A percentile compares a stretch with the other conserved stretches of the same genome.
phyloP scores from a whole-genome alignment of 2,888 invertebrate genomes.

The Anthophora plumipes region DNA sequence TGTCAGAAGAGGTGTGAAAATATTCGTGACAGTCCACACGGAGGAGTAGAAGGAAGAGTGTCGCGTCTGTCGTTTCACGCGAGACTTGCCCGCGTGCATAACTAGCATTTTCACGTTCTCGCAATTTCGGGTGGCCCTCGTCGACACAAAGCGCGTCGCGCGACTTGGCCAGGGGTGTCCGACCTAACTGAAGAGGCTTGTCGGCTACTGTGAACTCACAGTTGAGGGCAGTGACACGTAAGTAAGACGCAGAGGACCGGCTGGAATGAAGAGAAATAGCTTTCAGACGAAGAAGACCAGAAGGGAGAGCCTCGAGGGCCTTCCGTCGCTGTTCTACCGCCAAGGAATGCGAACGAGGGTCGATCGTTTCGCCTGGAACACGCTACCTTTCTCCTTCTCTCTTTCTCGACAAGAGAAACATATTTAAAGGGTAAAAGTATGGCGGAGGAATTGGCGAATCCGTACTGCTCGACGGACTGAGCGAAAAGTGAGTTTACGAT shows the following conservation, averaged over 20 bases:
- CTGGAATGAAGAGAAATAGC: constrained; percentile 67
- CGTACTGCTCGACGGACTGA: background rate
- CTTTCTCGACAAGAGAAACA: background rate
- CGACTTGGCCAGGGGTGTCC: constrained; percentile 28
- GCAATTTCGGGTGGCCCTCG: constrained; percentile 41
- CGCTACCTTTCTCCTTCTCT: too few species aligned
- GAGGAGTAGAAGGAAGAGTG: too few species aligned
- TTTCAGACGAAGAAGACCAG: constrained; percentile 12
- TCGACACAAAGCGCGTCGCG: background rate
- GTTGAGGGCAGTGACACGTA: constrained; percentile 72
- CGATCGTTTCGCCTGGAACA: constrained; percentile 29
- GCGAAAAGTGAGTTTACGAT: too few species aligned
- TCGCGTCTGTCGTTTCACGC: background rate
- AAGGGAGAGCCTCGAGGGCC: constrained; percentile 50
- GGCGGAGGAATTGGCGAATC: background rate
- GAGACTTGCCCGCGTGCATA: constrained; percentile 27
- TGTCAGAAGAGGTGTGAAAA: background rate
- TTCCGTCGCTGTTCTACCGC: constrained; percentile 37
- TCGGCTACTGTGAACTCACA: constrained; percentile 30
- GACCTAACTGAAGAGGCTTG: constrained; percentile 49
- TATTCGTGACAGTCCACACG: background rate
- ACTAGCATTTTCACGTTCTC: constrained; percentile 28
- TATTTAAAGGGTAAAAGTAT: background rate
- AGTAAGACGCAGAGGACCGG: constrained; percentile 67
- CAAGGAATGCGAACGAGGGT: constrained; percentile 49